These are phyloP conservation scores for Thunnus thynnus DNA, from an alignment of 2,113 vertebrate species.

Conservation along the genomic window DNA sequence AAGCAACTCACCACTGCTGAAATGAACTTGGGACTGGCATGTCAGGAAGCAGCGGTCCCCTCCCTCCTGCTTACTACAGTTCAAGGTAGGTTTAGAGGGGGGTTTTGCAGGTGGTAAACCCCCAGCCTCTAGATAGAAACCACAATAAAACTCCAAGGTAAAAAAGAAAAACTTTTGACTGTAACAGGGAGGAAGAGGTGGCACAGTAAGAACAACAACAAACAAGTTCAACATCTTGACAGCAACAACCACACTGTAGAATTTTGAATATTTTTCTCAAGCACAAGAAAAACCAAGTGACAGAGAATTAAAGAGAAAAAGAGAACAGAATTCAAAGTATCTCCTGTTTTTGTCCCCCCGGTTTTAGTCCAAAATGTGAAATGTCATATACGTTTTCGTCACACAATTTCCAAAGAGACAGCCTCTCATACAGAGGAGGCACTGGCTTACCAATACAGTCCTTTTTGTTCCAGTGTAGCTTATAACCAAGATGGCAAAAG, in stretches of 20 bases:
- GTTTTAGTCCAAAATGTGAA: constrained; percentile 35
- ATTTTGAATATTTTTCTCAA: constrained; percentile 52
- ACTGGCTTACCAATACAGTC: constrained; percentile 95
- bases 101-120: constrained; percentile 79
- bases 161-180: constrained; percentile 55
- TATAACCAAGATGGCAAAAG: constrained; percentile 90
- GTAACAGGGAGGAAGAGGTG: constrained; percentile 16
- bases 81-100: constrained; percentile 88
- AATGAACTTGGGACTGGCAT: constrained; percentile 91
- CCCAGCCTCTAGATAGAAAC: constrained; percentile 91
- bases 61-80: constrained; percentile 91
- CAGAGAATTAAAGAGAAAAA: constrained; percentile 75
- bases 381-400: constrained; percentile 16
- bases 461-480: constrained; percentile 98
- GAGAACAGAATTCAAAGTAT: constrained; percentile 91
- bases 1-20: constrained; percentile 92
- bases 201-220: neutral
- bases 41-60: constrained; percentile 93
- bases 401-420: constrained; percentile 13
- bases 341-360: constrained; percentile 90
- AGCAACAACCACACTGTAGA: constrained; percentile 3
- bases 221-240: constrained; percentile 33
- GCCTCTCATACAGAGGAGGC: constrained; percentile 7
- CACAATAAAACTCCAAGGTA: constrained; percentile 85
- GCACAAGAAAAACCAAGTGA: constrained; percentile 75